These are phyloP conservation scores for Thalpophila matura DNA, from an alignment of 2,888 invertebrate species.

Conservation along the genomic window DNA sequence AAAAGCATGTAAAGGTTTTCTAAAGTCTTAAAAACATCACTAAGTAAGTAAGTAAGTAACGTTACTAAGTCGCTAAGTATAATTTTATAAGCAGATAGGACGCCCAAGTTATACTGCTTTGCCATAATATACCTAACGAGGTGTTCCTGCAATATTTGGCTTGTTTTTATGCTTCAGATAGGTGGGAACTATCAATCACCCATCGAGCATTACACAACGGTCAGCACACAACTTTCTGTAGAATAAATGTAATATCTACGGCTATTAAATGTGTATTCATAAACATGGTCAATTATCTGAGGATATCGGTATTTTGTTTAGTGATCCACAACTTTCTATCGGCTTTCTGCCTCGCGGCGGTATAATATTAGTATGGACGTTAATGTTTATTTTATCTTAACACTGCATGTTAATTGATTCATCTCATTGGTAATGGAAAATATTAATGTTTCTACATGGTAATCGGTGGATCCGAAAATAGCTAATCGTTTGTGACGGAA, in stretches of 20 bases:
- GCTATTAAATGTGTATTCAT: slow-evolving; percentile 34
- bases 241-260: slow-evolving; percentile 38
- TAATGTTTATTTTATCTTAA: slow-evolving; percentile 34
- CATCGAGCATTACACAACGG: slow-evolving; percentile 21
- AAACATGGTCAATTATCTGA: slow-evolving; percentile 41
- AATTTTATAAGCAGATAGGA: slow-evolving; percentile 2
- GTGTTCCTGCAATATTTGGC: slow-evolving; percentile 23
- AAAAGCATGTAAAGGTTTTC: no score
- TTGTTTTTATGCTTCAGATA: not conserved
- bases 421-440: slow-evolving; percentile 18
- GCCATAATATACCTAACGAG: slow-evolving; percentile 14
- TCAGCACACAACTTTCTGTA: slow-evolving; percentile 19
- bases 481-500: not conserved
- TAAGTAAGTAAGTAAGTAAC: no score
- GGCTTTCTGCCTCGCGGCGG: slow-evolving; percentile 50
- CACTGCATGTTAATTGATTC: slow-evolving; percentile 23
- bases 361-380: slow-evolving; percentile 17
- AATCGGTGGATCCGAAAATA: slow-evolving; percentile 2
- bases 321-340: slow-evolving; percentile 46
- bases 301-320: slow-evolving; percentile 44
- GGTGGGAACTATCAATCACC: slow-evolving; percentile 15
- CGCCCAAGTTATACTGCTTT: slow-evolving; percentile 19
- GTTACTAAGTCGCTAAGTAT: no score
- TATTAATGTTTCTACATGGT: slow-evolving; percentile 20
- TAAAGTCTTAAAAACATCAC: no score